A percentile compares a stretch with the other conserved stretches of the same genome.
phyloP scores from a whole-genome alignment of 2,888 invertebrate genomes.

The Lysandra coridon region DNA sequence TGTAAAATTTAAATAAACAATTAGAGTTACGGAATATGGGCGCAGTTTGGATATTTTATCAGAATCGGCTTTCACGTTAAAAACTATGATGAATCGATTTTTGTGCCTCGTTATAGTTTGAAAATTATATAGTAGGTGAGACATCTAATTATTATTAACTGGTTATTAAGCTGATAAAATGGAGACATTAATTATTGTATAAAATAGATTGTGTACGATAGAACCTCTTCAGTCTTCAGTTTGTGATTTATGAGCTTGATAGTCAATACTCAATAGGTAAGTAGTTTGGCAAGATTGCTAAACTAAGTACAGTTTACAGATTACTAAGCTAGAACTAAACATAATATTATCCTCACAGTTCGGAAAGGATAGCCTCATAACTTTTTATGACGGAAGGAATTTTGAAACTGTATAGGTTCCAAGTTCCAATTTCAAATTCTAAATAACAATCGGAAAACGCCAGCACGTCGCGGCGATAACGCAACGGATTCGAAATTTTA shows the following conservation, averaged over 20 bases:
- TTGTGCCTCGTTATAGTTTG: background rate
- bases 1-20: slow-evolving; percentile 10
- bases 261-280: background rate
- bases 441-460: slow-evolving; percentile 74
- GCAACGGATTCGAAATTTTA: slow-evolving; percentile 80
- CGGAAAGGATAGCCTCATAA: background rate
- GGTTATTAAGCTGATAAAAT: background rate
- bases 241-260: background rate
- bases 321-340: background rate
- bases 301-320: background rate
- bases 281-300: background rate
- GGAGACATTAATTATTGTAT: too few species aligned
- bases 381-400: background rate
- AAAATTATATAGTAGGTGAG: background rate
- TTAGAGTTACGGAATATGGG: slow-evolving; percentile 22
- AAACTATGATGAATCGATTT: slow-evolving; percentile 17
- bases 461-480: slow-evolving; percentile 76
- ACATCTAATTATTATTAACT: background rate
- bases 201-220: too few species aligned
- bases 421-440: slow-evolving; percentile 44
- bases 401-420: slow-evolving; percentile 38
- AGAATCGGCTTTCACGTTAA: slow-evolving; percentile 2
- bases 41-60: background rate
- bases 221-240: background rate
- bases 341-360: background rate